Conservation (phyloP, 2,888 invertebrate genomes). For the Chromoteleia sp. region DNA sequence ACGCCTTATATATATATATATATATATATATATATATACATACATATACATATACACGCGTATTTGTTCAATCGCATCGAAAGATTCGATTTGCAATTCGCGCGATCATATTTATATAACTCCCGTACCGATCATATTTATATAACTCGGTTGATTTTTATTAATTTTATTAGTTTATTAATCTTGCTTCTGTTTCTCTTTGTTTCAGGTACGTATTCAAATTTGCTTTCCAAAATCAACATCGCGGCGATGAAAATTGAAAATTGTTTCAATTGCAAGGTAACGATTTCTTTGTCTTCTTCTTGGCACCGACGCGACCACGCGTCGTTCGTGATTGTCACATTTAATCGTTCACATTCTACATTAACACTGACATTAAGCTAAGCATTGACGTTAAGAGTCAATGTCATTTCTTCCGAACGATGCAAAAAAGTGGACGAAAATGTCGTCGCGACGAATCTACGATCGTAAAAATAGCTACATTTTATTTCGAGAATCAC, state of each 20-base stretch:
- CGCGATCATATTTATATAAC: no score
- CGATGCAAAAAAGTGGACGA: slow-evolving; percentile 9
- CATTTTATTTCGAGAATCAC: slow-evolving; percentile 71
- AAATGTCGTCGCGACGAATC: slow-evolving; percentile 2
- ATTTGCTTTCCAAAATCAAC: background rate
- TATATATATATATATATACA: no score
- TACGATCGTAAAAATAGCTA: slow-evolving; percentile 76
- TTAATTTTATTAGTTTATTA: slow-evolving; percentile 6
- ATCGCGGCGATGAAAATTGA: no score
- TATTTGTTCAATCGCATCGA: no score
- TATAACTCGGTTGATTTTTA: slow-evolving; percentile 18
- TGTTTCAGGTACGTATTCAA: slow-evolving; percentile 78
- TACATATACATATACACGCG: no score
- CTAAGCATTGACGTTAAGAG: no score
- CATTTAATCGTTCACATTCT: no score
- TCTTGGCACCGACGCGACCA: slow-evolving; percentile 12
- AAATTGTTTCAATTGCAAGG: background rate
- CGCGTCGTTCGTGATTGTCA: background rate
- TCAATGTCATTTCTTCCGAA: background rate
- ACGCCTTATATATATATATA: no score
- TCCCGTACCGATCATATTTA: slow-evolving; percentile 17
- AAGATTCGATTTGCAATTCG: no score
- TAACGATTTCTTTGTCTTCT: slow-evolving; percentile 27
- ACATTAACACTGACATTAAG: no score
- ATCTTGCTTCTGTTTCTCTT: slow-evolving; percentile 51